These are phyloP conservation scores for Amphilophus citrinellus DNA, from an alignment of 2,113 vertebrate species.

Conservation along the genomic window DNA sequence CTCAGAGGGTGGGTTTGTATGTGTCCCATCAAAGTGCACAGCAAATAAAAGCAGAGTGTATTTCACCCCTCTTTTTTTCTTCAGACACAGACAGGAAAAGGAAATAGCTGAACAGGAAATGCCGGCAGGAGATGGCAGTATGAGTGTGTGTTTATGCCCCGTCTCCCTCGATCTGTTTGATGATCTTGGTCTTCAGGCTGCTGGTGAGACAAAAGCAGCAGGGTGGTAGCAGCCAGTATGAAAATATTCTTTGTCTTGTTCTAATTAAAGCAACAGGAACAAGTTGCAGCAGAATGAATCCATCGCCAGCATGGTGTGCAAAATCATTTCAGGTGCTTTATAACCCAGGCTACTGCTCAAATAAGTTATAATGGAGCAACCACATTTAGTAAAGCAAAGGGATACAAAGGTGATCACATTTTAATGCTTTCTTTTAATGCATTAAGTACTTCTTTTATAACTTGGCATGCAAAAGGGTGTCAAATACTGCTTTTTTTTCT, in stretches of 20 bases:
- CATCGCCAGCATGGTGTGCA: background rate
- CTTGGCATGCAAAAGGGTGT: background rate
- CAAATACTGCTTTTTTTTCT: background rate
- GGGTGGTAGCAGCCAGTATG: background rate
- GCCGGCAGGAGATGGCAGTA: constrained; percentile 42
- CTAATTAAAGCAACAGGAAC: constrained; percentile 17
- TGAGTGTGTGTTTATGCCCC: constrained; percentile 31
- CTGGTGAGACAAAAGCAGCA: constrained; percentile 23
- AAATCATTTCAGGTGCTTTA: background rate
- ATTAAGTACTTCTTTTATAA: background rate
- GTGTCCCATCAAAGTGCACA: constrained; percentile 31
- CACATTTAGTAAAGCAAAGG: background rate
- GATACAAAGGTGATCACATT: background rate
- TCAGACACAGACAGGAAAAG: constrained; percentile 68
- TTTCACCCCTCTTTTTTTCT: background rate
- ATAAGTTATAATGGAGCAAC: background rate
- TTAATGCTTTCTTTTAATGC: background rate
- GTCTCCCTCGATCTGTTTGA: constrained; percentile 33
- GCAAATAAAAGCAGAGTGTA: constrained; percentile 17
- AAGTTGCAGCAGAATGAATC: background rate
- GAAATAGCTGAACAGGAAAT: constrained; percentile 70
- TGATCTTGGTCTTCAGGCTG: constrained; percentile 19
- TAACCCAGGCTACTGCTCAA: background rate
- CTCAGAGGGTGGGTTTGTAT: background rate
- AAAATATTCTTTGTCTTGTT: constrained; percentile 10